Evolutionary conservation across 2,113 vertebrate species (phyloP).

Genomic region (Danio rerio): GRCz12tu NC_133195.1:37903501-37904000

Average conservation of each 20-base stretch:
- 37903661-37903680: not conserved
- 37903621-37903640: not conserved
- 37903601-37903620: not conserved
- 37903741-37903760: too few species aligned
- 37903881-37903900: constrained; percentile 59
- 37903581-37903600: not conserved
- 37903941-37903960: constrained; percentile 64
- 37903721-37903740: not conserved
- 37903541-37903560: not conserved
- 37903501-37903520: not conserved
- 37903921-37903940: constrained; percentile 57
- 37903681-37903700: not conserved
- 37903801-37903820: constrained; percentile 67
- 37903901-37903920: constrained; percentile 56
- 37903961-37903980: constrained; percentile 68
- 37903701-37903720: not conserved
- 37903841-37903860: constrained; percentile 58
- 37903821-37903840: constrained; percentile 64
- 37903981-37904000: constrained; percentile 62
- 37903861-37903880: constrained; percentile 58
- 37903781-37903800: constrained; percentile 64
- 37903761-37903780: constrained; percentile 37
- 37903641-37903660: not conserved
- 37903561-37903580: not conserved
- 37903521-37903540: not conserved